Evolutionary conservation across 2,797 vertebrate genomes (phyloP), one percentile per base, ranked within the genome.

Genomic region (Neomorphus geoffroyi): DNA sequence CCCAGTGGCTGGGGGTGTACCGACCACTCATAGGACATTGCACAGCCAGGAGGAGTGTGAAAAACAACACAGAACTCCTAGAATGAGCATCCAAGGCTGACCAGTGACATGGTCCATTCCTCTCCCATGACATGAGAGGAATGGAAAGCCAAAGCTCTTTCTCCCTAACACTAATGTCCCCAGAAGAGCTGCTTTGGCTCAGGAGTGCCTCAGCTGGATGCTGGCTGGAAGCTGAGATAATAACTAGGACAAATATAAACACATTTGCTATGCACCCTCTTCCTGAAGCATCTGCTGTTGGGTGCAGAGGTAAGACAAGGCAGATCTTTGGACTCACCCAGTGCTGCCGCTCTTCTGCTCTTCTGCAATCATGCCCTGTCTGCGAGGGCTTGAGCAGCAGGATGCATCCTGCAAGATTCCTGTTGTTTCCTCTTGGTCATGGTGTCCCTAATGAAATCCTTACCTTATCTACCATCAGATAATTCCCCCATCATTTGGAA

Each of bases 241-340:
- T 73, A 85, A 64, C 28, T 90, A 54, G 58, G 80, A 30, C 73
- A 90, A 79, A 16, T 72, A 88, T 75, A 80, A 57, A 35, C 66
- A 23, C 8, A 27, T 37, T 80, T 71, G 41, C 45, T 37, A 11
- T 35, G 48, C 27, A 80, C 58, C 53, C 32, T 72, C 39, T 62
- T 58, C 80, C 88, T 90, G 58, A 62, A 88, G 60, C 83, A 86
- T 75, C 56, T 88, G 66, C 86, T 69, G 2, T 6, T 61, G 77
- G 45, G 35, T 45, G 41, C 56, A 81, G 83, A 64, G 71, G 70
- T 91, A 82, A 88, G 70, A 79, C 78, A 66, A 70, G 66, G 45
- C 77, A 95, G 80, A 92, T 51, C 73, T 94, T 57, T 61, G 72
- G 87, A 73, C 61, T 94, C 64, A 82, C 81, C 89, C 83, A 66